These are phyloP conservation scores for Dorcus parallelipipedus DNA, from an alignment of 2,888 invertebrate genomes.

Conservation along the genomic window DNA sequence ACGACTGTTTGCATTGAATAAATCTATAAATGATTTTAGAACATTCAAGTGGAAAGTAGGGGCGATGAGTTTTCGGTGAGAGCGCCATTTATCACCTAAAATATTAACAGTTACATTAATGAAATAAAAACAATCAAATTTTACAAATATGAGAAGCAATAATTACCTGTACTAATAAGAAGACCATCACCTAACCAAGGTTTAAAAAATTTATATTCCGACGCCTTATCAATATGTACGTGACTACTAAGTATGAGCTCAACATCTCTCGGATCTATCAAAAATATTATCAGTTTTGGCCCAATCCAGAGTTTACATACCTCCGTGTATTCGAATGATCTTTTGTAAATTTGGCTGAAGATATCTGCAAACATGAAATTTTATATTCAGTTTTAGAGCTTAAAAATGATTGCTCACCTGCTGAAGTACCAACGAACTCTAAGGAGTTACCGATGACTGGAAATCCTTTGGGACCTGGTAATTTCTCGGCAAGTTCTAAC, in stretches of 20 bases:
- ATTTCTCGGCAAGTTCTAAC: conserved; percentile 65
- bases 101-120: background rate
- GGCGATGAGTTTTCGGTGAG: conserved; percentile 81
- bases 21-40: conserved; percentile 79
- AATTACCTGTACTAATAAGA: conserved; percentile 71
- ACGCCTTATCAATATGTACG: conserved; percentile 75
- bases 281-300: conserved; percentile 69
- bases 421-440: conserved; percentile 69
- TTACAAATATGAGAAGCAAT: no score
- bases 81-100: conserved; percentile 77
- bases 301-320: conserved; percentile 73
- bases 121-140: no score
- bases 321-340: conserved; percentile 56
- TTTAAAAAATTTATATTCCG: conserved; percentile 76
- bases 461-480: conserved; percentile 69
- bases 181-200: conserved; percentile 83
- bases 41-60: conserved; percentile 88
- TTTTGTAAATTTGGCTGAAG: conserved; percentile 60
- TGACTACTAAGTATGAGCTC: conserved; percentile 77
- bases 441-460: conserved; percentile 74
- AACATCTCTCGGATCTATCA: conserved; percentile 73
- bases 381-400: no score
- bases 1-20: conserved; percentile 79
- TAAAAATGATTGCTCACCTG: conserved; percentile 53
- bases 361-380: conserved; percentile 56